Evolutionary conservation across 2,888 invertebrate species (phyloP).

Genomic region (Chelonus formosanus): DNA sequence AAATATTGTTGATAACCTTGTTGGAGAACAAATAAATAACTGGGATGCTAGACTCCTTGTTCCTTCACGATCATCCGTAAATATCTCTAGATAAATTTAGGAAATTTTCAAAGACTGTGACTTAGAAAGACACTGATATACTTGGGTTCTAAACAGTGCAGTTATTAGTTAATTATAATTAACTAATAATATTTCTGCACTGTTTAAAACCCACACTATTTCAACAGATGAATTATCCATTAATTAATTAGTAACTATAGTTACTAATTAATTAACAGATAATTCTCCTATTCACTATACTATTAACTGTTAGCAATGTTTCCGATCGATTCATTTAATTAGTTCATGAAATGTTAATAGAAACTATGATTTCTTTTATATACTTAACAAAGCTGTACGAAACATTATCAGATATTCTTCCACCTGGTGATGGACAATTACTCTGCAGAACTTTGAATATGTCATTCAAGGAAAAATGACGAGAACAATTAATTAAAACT

Average conservation of each 20-base stretch:
- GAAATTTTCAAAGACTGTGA: conserved; percentile 1
- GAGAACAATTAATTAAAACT: conserved; percentile 84
- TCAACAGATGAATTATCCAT: too few relatives aligned
- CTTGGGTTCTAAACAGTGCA: too few relatives aligned
- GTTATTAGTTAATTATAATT: too few relatives aligned
- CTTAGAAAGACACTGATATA: too few relatives aligned
- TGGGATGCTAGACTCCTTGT: conserved; percentile 97
- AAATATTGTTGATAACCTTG: conserved; percentile 85
- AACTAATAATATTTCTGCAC: too few relatives aligned
- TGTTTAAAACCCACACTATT: too few relatives aligned
- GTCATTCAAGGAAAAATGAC: conserved; percentile 85
- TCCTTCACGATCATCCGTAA: conserved; percentile 89
- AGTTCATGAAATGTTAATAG: too few relatives aligned
- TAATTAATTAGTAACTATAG: too few relatives aligned
- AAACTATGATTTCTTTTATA: conserved; percentile 63
- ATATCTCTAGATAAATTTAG: conserved; percentile 73
- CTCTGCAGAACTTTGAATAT: conserved; percentile 83
- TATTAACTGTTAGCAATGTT: too few relatives aligned
- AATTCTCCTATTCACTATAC: too few relatives aligned
- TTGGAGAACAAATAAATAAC: conserved; percentile 79
- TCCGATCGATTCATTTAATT: too few relatives aligned
- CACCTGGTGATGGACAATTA: conserved; percentile 78
- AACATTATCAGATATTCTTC: conserved; percentile 86
- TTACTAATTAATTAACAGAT: too few relatives aligned
- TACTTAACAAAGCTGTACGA: conserved; percentile 92